Base-by-base conservation (phyloP, 2,113 vertebrate species). In the Percina caprodes region DNA sequence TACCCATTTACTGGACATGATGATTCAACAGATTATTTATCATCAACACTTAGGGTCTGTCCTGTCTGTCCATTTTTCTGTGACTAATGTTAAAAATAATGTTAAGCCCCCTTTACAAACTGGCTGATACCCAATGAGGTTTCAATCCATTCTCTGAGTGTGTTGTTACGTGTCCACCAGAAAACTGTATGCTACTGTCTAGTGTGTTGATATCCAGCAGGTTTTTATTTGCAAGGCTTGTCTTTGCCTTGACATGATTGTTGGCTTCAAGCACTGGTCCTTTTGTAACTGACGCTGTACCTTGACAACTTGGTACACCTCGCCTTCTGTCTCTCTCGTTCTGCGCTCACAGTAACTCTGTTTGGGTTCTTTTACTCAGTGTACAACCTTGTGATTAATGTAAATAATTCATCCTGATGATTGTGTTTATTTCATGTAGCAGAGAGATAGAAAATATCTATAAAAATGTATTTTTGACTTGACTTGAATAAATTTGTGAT, bases 401-500 rank as follows among this genome's bases (percentile, higher is more conserved):
- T 94, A 94, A 91, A 94, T 93, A 92, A 91, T 87, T 85, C 83
- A 89, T 67, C 52, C 63, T 79, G 62, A 90, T 91, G 67, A 87
- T 83, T 88, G 88, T 95, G 86, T 93, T 93, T 91, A 89, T 93
- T 93, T 94, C 90, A 93, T 95, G 94, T 95, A 94, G 95, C 95
- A 95, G 87, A 94, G 85, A 72, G 85, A 91, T 83, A 83, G 80
- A 97, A 96, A 97, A 96, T 95, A 89, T 89, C 92, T 93, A 95
- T 95, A 93, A 94, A 94, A 94, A 95, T 94, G 93, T 92, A 95
- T 95, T 99, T 99, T 97, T 97, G 97, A 97, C 94, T 96, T 94
- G 94, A 96, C 60, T 79, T 94, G 96, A 99, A 97, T 99, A 99
- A 99, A 97, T 97, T 94, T 97, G 95, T 93, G 91, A 91, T 52